Conservation (phyloP, 2,113 vertebrate species). For the Myotis lucifugus region DNA sequence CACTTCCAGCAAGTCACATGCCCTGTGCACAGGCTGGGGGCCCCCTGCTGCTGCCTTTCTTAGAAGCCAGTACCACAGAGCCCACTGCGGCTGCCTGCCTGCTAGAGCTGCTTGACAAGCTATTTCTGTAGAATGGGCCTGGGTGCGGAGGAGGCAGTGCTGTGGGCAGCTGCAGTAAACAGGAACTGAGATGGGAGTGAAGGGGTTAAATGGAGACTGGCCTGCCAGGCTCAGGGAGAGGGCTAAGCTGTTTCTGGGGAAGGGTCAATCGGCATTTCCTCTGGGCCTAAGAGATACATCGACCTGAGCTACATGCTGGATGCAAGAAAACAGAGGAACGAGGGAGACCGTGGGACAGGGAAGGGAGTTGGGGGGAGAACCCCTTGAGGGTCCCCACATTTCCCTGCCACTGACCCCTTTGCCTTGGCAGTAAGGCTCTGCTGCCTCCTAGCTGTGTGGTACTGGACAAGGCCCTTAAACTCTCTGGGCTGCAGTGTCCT, state of each 20-base stretch:
- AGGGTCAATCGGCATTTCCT: not conserved
- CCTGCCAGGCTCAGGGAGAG: not conserved
- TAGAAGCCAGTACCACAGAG: conserved; percentile 76
- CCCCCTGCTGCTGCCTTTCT: conserved; percentile 69
- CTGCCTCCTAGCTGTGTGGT: not conserved
- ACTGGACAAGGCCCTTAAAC: conserved; percentile 31
- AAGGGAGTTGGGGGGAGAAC: not conserved
- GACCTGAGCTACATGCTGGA: not conserved
- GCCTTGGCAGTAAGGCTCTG: conserved; percentile 43
- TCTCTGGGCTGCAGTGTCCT: conserved; percentile 11
- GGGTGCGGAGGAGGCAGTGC: conserved; percentile 11
- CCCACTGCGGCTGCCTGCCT: conserved; percentile 56
- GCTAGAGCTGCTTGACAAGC: conserved; percentile 46
- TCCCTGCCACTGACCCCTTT: not conserved
- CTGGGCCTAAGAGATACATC: not conserved
- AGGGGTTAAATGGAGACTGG: conserved; percentile 48
- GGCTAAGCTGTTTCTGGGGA: conserved; percentile 4
- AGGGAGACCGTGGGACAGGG: not conserved
- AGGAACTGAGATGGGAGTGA: conserved; percentile 69
- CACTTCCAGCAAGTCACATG: conserved; percentile 82
- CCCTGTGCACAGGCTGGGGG: conserved; percentile 33
- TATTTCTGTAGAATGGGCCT: conserved; percentile 71
- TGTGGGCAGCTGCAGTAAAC: conserved; percentile 67
- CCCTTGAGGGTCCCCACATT: not conserved
- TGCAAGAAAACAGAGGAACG: not conserved